Evolutionary conservation across 2,797 vertebrate genomes (phyloP).

Genomic region (Pantherophis vulpinus): DNA sequence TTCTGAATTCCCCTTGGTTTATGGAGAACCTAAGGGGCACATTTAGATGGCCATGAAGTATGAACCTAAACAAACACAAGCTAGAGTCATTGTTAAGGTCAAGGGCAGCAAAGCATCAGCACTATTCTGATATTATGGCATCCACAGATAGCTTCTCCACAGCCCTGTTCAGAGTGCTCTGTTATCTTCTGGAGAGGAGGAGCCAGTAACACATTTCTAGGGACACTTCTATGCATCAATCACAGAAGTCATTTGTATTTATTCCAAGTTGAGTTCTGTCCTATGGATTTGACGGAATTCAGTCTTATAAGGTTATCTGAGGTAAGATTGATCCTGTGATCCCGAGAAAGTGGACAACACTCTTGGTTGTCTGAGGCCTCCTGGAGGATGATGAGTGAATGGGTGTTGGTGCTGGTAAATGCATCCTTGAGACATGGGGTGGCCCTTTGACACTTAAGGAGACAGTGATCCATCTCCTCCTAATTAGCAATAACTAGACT

Average conservation of each 20-base stretch:
- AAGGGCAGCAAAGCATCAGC: neutral
- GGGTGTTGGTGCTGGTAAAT: neutral
- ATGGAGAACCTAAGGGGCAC: neutral
- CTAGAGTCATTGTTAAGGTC: neutral
- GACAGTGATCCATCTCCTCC: neutral
- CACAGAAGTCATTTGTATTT: neutral
- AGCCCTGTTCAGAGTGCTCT: neutral
- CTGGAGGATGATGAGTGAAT: neutral
- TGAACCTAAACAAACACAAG: neutral
- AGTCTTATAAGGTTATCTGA: neutral
- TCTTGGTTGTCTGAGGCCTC: neutral
- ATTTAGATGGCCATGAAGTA: neutral
- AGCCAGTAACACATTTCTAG: neutral
- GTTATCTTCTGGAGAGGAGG: neutral
- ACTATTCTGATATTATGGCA: neutral
- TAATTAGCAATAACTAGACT: neutral
- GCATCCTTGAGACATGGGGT: neutral
- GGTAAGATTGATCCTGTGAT: neutral
- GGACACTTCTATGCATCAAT: neutral
- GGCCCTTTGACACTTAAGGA: neutral
- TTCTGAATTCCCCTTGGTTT: neutral
- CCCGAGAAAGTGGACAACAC: neutral
- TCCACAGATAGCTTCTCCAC: neutral
- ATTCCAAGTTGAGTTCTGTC: neutral
- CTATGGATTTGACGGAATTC: neutral